Evolutionary conservation across 2,113 vertebrate genomes (phyloP).

Genomic region (Tichodroma muraria): DNA sequence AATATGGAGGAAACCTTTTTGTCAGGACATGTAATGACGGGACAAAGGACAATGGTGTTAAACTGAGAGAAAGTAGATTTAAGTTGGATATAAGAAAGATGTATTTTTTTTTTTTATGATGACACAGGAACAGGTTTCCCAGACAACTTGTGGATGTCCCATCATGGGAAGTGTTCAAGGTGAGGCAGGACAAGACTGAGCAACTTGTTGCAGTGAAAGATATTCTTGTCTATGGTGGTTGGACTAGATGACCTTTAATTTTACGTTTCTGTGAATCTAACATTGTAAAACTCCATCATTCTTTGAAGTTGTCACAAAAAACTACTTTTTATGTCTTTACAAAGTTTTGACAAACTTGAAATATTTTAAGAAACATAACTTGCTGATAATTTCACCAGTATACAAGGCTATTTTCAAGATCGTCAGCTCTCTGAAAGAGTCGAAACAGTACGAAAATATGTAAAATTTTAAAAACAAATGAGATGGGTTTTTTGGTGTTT

Average conservation of each 20-base stretch:
- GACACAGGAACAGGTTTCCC: background rate
- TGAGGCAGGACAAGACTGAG: background rate
- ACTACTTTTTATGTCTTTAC: background rate
- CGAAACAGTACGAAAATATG: background rate
- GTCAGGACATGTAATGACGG: background rate
- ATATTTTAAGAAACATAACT: background rate
- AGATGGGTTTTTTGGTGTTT: background rate
- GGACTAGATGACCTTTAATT: background rate
- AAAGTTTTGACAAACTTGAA: background rate
- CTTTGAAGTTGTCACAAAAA: background rate
- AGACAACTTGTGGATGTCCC: background rate
- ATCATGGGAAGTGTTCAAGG: background rate
- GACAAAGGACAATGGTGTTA: background rate
- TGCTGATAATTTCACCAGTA: background rate
- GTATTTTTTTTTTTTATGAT: background rate
- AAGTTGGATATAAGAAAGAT: background rate
- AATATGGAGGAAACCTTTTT: background rate
- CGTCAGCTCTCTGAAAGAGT: conserved; percentile 24
- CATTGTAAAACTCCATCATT: background rate
- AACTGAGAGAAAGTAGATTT: background rate
- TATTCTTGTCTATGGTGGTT: background rate
- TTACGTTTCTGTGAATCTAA: background rate
- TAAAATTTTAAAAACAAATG: conserved; percentile 46
- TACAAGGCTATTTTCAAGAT: background rate
- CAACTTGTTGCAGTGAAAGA: background rate